These are phyloP conservation scores for Acanthochromis polyacanthus DNA, from an alignment of 2,113 vertebrate genomes.

Conservation along the genomic window DNA sequence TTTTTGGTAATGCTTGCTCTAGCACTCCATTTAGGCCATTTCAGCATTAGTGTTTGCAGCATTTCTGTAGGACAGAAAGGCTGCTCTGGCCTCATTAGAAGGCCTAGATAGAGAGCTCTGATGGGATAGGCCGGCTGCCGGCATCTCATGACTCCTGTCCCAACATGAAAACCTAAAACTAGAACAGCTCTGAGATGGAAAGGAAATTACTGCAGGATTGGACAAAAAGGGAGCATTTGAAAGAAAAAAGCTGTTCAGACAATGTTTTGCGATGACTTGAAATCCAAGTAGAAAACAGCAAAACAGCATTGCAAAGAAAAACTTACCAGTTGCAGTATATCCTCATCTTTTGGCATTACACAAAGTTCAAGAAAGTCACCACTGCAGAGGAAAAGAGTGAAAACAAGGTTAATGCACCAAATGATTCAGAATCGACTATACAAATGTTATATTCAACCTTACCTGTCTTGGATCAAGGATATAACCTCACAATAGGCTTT, in stretches of 20 bases:
- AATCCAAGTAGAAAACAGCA: background rate
- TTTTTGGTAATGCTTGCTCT: conserved; percentile 20
- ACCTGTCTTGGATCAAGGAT: conserved; percentile 98
- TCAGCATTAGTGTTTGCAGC: conserved; percentile 20
- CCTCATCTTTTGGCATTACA: conserved; percentile 99
- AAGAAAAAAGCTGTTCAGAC: background rate
- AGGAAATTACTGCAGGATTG: background rate
- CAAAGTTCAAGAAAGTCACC: conserved; percentile 94
- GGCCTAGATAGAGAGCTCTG: conserved; percentile 76
- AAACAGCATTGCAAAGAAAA: background rate
- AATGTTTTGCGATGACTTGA: background rate
- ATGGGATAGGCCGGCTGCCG: conserved; percentile 55
- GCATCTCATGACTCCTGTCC: conserved; percentile 54
- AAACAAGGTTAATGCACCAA: background rate
- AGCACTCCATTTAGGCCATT: conserved; percentile 57
- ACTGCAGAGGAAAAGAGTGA: conserved; percentile 81
- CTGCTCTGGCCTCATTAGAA: conserved; percentile 82
- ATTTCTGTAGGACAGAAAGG: conserved; percentile 51
- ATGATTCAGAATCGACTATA: background rate
- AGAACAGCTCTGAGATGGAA: conserved; percentile 47
- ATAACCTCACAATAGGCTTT: conserved; percentile 99
- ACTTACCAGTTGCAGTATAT: conserved; percentile 93
- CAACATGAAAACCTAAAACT: conserved; percentile 52
- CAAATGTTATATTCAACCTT: conserved; percentile 53
- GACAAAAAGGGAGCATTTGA: background rate